Base-by-base conservation (phyloP, 1,140 invertebrate species). In the Diorhabda sublineata region DNA sequence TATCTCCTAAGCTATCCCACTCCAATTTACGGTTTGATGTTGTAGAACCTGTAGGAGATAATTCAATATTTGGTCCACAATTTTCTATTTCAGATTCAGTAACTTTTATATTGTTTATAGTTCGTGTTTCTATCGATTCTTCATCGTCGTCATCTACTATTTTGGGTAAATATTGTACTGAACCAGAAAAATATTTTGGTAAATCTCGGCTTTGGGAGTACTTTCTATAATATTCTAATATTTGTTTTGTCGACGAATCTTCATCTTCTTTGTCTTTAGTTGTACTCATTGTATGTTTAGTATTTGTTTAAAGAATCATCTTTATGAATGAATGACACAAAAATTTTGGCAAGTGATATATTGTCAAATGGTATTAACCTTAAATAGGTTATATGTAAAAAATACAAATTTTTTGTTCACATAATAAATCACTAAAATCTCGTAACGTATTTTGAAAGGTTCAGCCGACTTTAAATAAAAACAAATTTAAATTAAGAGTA, bases 1-100 rank as follows among this genome's bases (percentile, higher is more conserved):
- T 90, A 81, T 92, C 90, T 5, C 89, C 90, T 61, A 90, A 86
- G 69, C 88, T 91, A 76, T 91, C 90, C 90, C 90, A 91, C 81
- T 92, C 90, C 3, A 92, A 77, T 70, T 86, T 88, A 5, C 87
- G 82, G 72, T 87, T 84, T 2, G 88, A 90, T 3, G 85, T 84
- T 1, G 88, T 77, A 75, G 89, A 90, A 62, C 88, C 89, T 45
- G 86, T 85, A 8, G 87, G 88, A 5, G 87, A 88, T 8, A 57
- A 41, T 26, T 26, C 26, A 11, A 64, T 58, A 44, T 45, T 42
- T n/a, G 44, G 65, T 64, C 70, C 52, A 45, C 11, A 11, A 56
- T 72, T 61, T 43, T 57, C 58, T 26, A 8, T 42, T 57, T 73
- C 57, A 52, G 58, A 45, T 61, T 66, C 62, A 3, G 42, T 59